Percentiles rank a stretch among this genome's conserved stretches.
Conservation (phyloP, 1,140 invertebrate genomes). For the Spodoptera litura region DNA sequence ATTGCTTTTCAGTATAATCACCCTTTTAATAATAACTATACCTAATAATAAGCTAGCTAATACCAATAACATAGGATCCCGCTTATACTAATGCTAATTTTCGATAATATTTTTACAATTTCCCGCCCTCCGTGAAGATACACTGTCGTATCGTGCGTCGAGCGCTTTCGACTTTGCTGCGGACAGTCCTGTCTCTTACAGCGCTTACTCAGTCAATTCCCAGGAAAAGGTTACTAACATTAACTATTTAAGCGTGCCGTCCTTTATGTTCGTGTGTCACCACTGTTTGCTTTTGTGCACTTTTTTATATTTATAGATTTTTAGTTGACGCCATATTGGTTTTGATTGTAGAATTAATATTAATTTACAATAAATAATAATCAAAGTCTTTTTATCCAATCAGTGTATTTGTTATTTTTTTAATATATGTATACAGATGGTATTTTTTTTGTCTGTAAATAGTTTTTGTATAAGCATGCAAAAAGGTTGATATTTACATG, state of each 20-base stretch:
- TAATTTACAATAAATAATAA: no score
- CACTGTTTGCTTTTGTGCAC: slow-evolving; percentile 1
- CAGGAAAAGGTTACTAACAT: slow-evolving; percentile 84
- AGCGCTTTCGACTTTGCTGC: slow-evolving; percentile 83
- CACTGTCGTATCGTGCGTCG: slow-evolving; percentile 78
- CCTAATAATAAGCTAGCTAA: no score
- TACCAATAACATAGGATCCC: no score
- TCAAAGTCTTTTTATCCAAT: neutral
- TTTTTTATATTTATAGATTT: neutral
- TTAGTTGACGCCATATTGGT: slow-evolving; percentile 2
- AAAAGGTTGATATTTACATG: neutral
- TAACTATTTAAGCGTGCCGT: slow-evolving; percentile 50
- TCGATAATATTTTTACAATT: slow-evolving; percentile 38
- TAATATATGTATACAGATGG: no score
- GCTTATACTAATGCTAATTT: slow-evolving; percentile 1
- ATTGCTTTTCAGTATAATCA: no score
- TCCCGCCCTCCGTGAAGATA: slow-evolving; percentile 63
- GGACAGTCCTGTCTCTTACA: slow-evolving; percentile 79
- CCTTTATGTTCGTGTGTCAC: slow-evolving; percentile 38
- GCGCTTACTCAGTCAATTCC: slow-evolving; percentile 80
- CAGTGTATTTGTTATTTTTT: no score
- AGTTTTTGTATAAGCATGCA: neutral
- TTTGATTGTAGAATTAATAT: slow-evolving; percentile 23
- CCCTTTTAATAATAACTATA: no score
- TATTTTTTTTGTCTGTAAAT: neutral